Percentiles rank a stretch among this genome's conserved stretches.
Conservation (phyloP, 2,888 invertebrate genomes). For the Polymixis flavicincta region DNA sequence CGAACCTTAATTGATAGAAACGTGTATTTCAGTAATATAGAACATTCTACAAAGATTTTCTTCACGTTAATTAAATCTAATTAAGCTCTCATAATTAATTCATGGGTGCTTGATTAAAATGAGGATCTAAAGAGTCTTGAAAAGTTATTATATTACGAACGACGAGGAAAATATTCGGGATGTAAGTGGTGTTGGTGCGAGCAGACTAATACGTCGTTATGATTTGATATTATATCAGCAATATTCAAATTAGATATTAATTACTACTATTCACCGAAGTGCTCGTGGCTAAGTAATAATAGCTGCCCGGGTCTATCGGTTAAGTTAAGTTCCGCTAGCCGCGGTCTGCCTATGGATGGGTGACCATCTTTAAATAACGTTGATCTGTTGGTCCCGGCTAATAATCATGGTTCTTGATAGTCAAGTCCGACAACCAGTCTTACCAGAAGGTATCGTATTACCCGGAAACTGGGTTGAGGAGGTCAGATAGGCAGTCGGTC, state of each 20-base stretch:
- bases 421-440: not conserved
- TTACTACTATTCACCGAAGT: too few species aligned
- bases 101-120: slow-evolving; percentile 56
- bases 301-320: too few species aligned
- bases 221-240: not conserved
- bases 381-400: not conserved
- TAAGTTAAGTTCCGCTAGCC: too few species aligned
- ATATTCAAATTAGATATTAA: not conserved
- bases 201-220: not conserved
- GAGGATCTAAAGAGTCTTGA: slow-evolving; percentile 52
- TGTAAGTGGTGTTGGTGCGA: not conserved
- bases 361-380: not conserved
- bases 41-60: slow-evolving; percentile 36
- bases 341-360: too few species aligned
- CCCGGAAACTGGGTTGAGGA: not conserved
- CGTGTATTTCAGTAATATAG: slow-evolving; percentile 23
- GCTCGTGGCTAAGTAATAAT: too few species aligned
- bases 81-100: slow-evolving; percentile 59
- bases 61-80: slow-evolving; percentile 56
- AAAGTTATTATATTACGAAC: slow-evolving; percentile 28
- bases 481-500: too few species aligned
- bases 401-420: too few species aligned
- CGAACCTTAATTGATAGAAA: slow-evolving; percentile 40
- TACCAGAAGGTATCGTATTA: not conserved
- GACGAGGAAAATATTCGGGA: slow-evolving; percentile 9